Evolutionary conservation across 2,113 vertebrate species (phyloP).

Genomic region (Heterocephalus glaber): DNA sequence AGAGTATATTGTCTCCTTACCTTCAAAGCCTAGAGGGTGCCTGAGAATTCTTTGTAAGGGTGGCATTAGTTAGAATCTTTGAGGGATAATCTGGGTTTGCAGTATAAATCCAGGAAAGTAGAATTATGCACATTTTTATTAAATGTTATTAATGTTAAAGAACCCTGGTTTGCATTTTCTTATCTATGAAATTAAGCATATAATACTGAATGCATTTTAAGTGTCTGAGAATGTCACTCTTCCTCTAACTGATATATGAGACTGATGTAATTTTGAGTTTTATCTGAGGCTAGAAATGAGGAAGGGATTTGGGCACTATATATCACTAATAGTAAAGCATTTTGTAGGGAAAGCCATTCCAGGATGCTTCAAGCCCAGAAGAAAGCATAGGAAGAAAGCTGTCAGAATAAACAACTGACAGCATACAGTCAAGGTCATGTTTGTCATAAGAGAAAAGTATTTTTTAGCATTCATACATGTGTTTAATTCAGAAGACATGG

Average conservation of each 20-base stretch:
- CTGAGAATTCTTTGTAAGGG: background rate
- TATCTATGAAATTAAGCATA: background rate
- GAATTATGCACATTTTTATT: background rate
- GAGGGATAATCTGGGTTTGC: background rate
- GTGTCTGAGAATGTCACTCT: background rate
- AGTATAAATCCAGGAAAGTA: background rate
- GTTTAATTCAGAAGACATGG: background rate
- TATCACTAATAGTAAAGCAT: background rate
- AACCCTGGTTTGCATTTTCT: background rate
- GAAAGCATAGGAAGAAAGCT: background rate
- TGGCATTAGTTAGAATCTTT: background rate
- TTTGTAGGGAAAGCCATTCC: background rate
- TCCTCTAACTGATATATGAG: background rate
- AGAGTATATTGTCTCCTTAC: background rate
- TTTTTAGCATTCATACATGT: background rate
- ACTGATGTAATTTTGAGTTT: background rate
- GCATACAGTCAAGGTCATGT: background rate
- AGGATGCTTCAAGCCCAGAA: background rate
- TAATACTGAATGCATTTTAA: background rate
- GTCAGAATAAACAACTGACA: background rate
- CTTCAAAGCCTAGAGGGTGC: background rate
- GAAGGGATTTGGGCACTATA: background rate
- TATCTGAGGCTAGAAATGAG: background rate
- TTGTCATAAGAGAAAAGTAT: background rate
- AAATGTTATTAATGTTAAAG: background rate